A percentile compares a stretch with the other conserved stretches of the same genome.
phyloP scores from a whole-genome alignment of 2,888 invertebrate species.

The Nomada goodeniana region DNA sequence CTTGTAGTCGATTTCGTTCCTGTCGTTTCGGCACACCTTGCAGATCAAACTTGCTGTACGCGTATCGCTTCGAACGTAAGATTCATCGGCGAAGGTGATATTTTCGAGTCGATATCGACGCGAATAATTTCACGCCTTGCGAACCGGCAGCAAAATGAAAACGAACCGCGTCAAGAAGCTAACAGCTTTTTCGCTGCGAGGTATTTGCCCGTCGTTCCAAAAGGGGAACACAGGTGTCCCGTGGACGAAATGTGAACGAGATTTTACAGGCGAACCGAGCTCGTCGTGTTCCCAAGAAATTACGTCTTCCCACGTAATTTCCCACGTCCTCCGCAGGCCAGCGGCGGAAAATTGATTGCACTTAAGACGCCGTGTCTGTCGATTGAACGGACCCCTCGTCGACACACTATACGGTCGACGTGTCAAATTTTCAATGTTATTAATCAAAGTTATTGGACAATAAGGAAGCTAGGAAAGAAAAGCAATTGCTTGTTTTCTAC shows the following conservation, averaged over 20 bases:
- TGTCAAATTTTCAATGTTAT: slow-evolving; percentile 62
- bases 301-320: no score
- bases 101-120: slow-evolving; percentile 9
- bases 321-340: slow-evolving; percentile 57
- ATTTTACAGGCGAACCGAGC: background rate
- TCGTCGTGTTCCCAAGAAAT: no score
- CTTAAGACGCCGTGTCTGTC: slow-evolving; percentile 49
- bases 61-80: no score
- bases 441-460: slow-evolving; percentile 47
- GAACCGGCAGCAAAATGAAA: background rate
- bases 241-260: background rate
- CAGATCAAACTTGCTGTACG: no score
- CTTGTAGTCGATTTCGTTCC: slow-evolving; percentile 59
- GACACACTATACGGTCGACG: slow-evolving; percentile 28
- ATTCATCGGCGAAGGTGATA: no score
- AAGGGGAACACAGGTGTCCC: slow-evolving; percentile 47
- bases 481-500: background rate
- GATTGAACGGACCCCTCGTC: slow-evolving; percentile 27
- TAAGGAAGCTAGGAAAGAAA: background rate
- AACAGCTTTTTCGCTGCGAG: background rate
- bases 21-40: slow-evolving; percentile 21
- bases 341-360: slow-evolving; percentile 65
- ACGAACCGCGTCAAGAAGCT: background rate
- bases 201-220: background rate
- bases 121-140: slow-evolving; percentile 41